Evolutionary conservation across 2,113 vertebrate genomes (phyloP).

Genomic region (Bungarus multicinctus): DNA sequence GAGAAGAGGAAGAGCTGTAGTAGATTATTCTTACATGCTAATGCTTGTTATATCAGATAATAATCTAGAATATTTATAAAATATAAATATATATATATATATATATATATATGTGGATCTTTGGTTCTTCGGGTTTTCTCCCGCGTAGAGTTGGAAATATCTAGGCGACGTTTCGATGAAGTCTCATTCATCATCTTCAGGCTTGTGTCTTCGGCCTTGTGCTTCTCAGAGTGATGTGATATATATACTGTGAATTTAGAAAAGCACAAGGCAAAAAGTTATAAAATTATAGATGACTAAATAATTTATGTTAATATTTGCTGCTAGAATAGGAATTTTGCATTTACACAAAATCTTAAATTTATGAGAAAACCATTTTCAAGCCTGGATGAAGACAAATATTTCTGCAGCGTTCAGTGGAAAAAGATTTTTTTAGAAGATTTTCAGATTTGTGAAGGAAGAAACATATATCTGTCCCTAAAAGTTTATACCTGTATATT

Average conservation of each 20-base stretch:
- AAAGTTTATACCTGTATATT: slow-evolving; percentile 25
- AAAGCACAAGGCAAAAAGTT: not conserved
- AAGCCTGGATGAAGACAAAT: slow-evolving; percentile 31
- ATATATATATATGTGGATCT: too few relatives aligned
- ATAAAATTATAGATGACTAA: slow-evolving; percentile 20
- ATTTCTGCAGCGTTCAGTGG: slow-evolving; percentile 27
- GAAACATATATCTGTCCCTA: not conserved
- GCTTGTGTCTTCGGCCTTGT: too few relatives aligned
- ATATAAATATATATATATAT: not conserved
- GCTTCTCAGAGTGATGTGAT: too few relatives aligned
- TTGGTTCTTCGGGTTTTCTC: too few relatives aligned
- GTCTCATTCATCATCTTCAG: too few relatives aligned
- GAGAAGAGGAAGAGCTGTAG: not conserved
- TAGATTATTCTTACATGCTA: not conserved
- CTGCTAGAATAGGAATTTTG: slow-evolving; percentile 9
- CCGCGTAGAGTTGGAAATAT: too few relatives aligned
- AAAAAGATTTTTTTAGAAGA: slow-evolving; percentile 28
- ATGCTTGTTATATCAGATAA: not conserved
- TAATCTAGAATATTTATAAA: not conserved
- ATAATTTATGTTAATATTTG: not conserved
- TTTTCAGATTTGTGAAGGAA: slow-evolving; percentile 5
- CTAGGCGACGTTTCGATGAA: too few relatives aligned
- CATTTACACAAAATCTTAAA: not conserved
- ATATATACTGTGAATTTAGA: not conserved
- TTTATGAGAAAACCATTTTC: slow-evolving; percentile 23